Conservation (phyloP, 2,797 vertebrate genomes). For the Tokudaia muenninki region DNA sequence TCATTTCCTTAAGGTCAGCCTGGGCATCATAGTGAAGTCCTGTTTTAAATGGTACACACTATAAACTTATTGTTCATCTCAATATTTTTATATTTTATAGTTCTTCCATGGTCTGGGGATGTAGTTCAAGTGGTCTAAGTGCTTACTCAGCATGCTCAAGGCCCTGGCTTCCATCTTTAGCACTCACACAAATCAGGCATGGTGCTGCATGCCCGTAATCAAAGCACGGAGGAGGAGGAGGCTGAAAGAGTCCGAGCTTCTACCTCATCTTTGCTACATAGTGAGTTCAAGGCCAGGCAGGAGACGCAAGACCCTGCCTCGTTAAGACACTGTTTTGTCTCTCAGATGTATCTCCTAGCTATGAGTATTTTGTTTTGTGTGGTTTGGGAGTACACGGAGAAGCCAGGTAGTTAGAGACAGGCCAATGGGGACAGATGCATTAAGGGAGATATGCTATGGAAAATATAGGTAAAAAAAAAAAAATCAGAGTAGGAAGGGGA, state of each 20-base stretch:
- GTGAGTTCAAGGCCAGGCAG: neutral
- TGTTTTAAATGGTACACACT: neutral
- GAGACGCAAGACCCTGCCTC: neutral
- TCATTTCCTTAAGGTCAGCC: neutral
- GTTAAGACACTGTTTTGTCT: neutral
- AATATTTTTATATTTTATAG: neutral
- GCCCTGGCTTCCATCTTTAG: neutral
- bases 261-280: neutral
- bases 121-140: neutral
- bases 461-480: neutral
- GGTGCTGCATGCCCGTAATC: neutral
- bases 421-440: neutral
- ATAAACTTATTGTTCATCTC: neutral
- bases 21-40: neutral
- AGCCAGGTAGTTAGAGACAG: neutral
- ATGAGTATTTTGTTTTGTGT: neutral
- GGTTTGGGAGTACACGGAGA: neutral
- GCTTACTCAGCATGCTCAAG: neutral
- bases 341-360: neutral
- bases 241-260: neutral
- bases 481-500: neutral
- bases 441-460: neutral
- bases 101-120: neutral
- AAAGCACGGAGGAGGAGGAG: neutral
- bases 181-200: neutral